These are phyloP conservation scores for Hormaphis cornu DNA, from an alignment of 1,140 invertebrate genomes.

Conservation along the genomic window DNA sequence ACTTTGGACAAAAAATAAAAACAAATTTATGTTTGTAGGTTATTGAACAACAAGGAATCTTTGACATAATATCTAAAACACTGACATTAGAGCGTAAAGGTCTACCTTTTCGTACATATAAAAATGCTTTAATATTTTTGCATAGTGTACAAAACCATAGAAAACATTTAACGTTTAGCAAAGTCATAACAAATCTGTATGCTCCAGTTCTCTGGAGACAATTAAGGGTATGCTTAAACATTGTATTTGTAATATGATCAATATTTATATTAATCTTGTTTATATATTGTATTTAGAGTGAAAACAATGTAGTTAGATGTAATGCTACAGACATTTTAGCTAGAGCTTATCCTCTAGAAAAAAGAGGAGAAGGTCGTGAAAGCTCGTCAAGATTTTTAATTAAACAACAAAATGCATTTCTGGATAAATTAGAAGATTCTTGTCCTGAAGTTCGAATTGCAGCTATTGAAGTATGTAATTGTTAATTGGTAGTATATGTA, in stretches of 20 bases:
- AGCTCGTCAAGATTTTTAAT: conserved; percentile 13
- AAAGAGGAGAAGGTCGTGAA: conserved; percentile 28
- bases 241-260: background rate
- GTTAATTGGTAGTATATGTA: background rate
- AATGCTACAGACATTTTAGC: conserved; percentile 21
- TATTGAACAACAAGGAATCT: conserved; percentile 27
- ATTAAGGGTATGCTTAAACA: background rate
- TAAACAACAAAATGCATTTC: conserved; percentile 24
- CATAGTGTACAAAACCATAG: conserved; percentile 15
- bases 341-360: conserved; percentile 22
- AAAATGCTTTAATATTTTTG: conserved; percentile 13
- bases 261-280: background rate
- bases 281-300: background rate
- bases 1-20: background rate
- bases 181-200: conserved; percentile 22
- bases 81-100: background rate
- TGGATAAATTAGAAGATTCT: background rate
- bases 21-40: background rate
- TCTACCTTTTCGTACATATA: background rate
- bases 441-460: conserved; percentile 25
- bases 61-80: conserved; percentile 26
- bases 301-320: background rate
- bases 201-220: conserved; percentile 18
- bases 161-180: conserved; percentile 26
- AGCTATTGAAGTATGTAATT: conserved; percentile 13